These are phyloP conservation scores for Sminthurinus signatus DNA, from an alignment of 1,140 invertebrate genomes.

Conservation along the genomic window DNA sequence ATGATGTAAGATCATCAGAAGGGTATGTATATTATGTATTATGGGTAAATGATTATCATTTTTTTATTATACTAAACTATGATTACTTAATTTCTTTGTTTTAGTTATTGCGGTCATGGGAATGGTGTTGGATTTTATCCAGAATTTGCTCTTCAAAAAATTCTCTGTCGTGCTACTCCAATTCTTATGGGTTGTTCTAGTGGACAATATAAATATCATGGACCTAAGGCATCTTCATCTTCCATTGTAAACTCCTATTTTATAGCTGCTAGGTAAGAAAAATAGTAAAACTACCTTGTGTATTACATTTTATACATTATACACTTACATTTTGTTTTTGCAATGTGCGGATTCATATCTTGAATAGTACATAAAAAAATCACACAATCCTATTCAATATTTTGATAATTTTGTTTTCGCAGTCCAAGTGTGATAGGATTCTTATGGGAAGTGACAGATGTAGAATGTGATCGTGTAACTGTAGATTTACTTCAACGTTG, in stretches of 20 bases:
- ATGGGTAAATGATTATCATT: neutral
- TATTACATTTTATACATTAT: too few relatives aligned
- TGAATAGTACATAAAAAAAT: too few relatives aligned
- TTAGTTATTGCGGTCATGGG: conserved; percentile 39
- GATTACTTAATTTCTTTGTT: conserved; percentile 4
- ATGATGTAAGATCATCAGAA: too few relatives aligned
- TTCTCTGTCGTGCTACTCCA: conserved; percentile 27
- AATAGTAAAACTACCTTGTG: neutral
- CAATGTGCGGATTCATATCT: too few relatives aligned
- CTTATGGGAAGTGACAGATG: conserved; percentile 37
- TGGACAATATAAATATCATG: conserved; percentile 20
- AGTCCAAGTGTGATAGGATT: conserved; percentile 36
- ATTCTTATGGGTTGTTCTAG: conserved; percentile 41
- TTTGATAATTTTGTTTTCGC: conserved; percentile 5
- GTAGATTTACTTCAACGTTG: conserved; percentile 34
- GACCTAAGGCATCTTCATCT: conserved; percentile 17
- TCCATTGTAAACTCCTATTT: conserved; percentile 27
- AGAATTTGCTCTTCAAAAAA: conserved; percentile 30
- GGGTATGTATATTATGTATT: neutral
- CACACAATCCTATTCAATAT: too few relatives aligned
- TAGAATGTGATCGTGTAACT: conserved; percentile 39
- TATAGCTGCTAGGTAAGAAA: conserved; percentile 24
- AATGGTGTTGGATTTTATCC: conserved; percentile 27
- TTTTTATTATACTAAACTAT: neutral
- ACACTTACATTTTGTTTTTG: too few relatives aligned